Conservation (phyloP, 2,113 vertebrate species). For the Tragelaphus scriptus region DNA sequence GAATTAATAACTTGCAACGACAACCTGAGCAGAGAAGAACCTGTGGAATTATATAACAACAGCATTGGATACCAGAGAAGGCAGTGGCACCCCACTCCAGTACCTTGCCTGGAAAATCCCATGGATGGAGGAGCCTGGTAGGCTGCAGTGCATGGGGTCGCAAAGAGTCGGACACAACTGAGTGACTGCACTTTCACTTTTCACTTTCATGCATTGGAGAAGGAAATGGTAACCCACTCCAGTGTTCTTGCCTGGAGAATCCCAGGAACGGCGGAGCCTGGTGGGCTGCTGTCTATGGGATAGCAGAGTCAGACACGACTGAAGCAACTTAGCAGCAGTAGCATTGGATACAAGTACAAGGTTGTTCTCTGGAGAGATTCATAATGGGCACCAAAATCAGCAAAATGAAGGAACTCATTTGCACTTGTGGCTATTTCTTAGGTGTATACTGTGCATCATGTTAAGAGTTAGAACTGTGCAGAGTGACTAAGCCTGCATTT, state of each 20-base stretch:
- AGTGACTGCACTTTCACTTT: no score
- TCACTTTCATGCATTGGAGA: no score
- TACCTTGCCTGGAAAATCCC: neutral
- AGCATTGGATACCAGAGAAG: neutral
- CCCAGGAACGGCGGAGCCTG: no score
- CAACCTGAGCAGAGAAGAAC: neutral
- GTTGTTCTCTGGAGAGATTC: neutral
- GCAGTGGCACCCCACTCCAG: neutral
- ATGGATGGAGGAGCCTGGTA: neutral
- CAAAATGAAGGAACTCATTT: neutral
- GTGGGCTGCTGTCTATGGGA: no score
- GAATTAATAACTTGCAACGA: neutral
- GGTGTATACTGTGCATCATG: neutral
- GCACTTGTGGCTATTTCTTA: neutral
- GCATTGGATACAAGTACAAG: neutral
- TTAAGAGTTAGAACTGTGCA: neutral
- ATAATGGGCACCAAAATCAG: neutral
- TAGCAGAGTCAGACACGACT: no score
- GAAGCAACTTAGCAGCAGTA: neutral
- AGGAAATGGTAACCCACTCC: no score
- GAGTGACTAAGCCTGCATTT: neutral
- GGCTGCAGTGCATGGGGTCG: no score
- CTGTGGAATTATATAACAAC: neutral
- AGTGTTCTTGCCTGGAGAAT: no score
- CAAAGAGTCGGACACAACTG: rapidly evolving